These are phyloP conservation scores for Pararge aegeria DNA, from an alignment of 1,140 invertebrate genomes.

Conservation along the genomic window DNA sequence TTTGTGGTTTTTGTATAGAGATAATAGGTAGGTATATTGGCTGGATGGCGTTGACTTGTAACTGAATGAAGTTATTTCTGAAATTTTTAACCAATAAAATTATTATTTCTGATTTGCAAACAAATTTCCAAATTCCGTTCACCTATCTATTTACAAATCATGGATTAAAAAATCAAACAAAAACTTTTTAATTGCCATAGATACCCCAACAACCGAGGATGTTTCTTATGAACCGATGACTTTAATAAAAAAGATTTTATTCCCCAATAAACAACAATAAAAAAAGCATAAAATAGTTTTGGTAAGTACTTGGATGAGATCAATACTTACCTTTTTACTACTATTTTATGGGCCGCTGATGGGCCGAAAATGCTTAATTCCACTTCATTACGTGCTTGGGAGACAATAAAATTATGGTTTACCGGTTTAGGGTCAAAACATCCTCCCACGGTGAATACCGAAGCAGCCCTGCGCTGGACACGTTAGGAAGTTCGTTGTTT, in stretches of 20 bases:
- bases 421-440: conserved; percentile 25
- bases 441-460: background rate
- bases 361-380: conserved; percentile 65
- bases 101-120: background rate
- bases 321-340: conserved; percentile 63
- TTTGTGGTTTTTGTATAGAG: too few species aligned
- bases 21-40: too few species aligned
- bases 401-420: conserved; percentile 65
- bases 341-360: conserved; percentile 65
- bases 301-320: conserved; percentile 41
- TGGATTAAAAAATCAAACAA: conserved; percentile 22
- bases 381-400: conserved; percentile 61
- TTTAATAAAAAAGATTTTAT: conserved; percentile 67
- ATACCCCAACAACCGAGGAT: conserved; percentile 23
- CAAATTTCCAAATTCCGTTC: background rate
- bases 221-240: conserved; percentile 45
- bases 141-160: background rate
- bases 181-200: conserved; percentile 23
- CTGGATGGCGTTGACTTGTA: too few species aligned
- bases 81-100: too few species aligned
- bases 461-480: background rate
- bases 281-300: conserved; percentile 69
- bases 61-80: too few species aligned
- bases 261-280: conserved; percentile 71
- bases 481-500: background rate